Percentiles rank a stretch among this genome's conserved stretches.
Conservation (phyloP, 2,797 vertebrate species). For the Myotis planiceps region DNA sequence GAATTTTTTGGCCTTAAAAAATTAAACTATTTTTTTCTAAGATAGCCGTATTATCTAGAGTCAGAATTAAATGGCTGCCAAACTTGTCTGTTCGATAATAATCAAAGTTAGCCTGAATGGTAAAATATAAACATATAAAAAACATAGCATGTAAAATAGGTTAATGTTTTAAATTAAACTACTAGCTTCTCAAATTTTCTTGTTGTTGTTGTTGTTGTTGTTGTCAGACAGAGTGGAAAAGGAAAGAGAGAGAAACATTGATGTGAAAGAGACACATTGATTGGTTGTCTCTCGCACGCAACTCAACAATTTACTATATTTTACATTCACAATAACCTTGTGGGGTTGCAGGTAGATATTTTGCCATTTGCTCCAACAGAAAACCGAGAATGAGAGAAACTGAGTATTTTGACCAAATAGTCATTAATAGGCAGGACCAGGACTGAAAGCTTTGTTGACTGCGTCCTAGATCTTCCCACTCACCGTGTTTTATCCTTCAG, state of each 20-base stretch:
- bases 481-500: neutral
- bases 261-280: no score
- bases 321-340: neutral
- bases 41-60: neutral
- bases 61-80: slow-evolving; percentile 1
- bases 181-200: neutral
- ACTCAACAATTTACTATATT: neutral
- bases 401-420: neutral
- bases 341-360: neutral
- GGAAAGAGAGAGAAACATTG: no score
- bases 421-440: neutral
- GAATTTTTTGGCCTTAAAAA: slow-evolving; percentile 12
- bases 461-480: neutral
- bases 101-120: slow-evolving; percentile 14
- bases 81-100: neutral
- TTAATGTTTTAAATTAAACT: slow-evolving; percentile 51
- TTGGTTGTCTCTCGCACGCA: no score
- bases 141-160: neutral
- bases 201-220: neutral
- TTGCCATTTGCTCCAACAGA: neutral
- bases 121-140: slow-evolving; percentile 38
- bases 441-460: neutral
- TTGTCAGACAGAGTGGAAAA: no score
- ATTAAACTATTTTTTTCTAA: neutral
- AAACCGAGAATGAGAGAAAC: neutral